phyloP scores from a whole-genome alignment of 1,140 invertebrate species.

The Sesamia nonagrioides region DNA sequence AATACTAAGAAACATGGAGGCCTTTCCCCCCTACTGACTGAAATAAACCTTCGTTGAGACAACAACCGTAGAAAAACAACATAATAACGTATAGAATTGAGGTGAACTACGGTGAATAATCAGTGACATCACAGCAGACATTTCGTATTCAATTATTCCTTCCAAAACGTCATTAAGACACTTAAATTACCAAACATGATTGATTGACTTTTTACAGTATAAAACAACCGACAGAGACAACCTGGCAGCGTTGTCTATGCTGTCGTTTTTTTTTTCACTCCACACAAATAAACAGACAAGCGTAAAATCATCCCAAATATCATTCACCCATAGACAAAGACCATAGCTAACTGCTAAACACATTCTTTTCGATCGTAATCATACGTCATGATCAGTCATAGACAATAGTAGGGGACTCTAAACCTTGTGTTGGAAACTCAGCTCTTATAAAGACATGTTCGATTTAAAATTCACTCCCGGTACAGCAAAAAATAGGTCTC shows the following conservation, averaged over 20 bases:
- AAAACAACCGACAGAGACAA: background rate
- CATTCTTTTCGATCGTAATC: background rate
- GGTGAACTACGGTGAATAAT: background rate
- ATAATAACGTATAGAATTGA: background rate
- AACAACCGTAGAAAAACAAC: background rate
- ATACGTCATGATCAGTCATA: slow-evolving; percentile 42
- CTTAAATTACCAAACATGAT: slow-evolving; percentile 23
- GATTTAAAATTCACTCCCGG: slow-evolving; percentile 78
- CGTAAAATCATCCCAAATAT: slow-evolving; percentile 16
- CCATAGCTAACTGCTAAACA: no score
- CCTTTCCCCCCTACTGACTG: background rate
- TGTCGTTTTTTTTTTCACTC: background rate
- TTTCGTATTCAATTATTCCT: slow-evolving; percentile 3
- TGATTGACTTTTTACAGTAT: slow-evolving; percentile 29
- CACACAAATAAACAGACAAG: slow-evolving; percentile 11
- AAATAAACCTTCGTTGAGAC: background rate
- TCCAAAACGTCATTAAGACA: slow-evolving; percentile 11
- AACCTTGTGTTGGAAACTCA: slow-evolving; percentile 50
- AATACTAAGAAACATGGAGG: background rate
- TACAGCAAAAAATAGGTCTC: slow-evolving; percentile 83
- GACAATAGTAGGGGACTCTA: slow-evolving; percentile 34
- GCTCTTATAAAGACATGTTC: slow-evolving; percentile 78
- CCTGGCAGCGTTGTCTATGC: background rate
- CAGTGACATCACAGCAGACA: slow-evolving; percentile 4
- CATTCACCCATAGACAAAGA: background rate